Evolutionary conservation across 1,140 invertebrate species (phyloP).

Genomic region (Thereuonema tuberculata): DNA sequence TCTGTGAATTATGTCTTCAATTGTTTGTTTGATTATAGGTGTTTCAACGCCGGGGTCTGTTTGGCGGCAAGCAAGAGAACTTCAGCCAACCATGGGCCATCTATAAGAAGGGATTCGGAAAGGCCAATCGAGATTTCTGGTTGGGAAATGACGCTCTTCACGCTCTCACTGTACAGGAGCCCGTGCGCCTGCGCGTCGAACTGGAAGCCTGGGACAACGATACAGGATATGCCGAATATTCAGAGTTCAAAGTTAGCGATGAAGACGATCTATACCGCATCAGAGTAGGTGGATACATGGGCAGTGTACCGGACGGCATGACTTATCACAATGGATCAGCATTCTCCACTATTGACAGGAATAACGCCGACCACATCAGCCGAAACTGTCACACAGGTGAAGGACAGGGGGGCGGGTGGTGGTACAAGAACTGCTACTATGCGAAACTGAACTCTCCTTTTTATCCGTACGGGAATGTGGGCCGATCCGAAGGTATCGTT

Average conservation of each 20-base stretch:
- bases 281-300: not conserved
- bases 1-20: not conserved
- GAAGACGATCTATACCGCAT: constrained; percentile 5
- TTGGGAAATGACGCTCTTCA: constrained; percentile 12
- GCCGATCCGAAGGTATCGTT: not conserved
- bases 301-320: not conserved
- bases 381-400: not conserved
- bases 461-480: not conserved
- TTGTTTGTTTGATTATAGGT: constrained; percentile 12
- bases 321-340: not conserved
- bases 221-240: not conserved
- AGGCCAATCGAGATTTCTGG: constrained; percentile 21
- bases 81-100: constrained; percentile 20
- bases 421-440: not conserved
- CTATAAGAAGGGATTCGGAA: constrained; percentile 23
- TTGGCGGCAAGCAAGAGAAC: constrained; percentile 10
- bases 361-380: not conserved
- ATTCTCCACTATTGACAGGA: not conserved
- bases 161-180: constrained; percentile 5
- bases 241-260: not conserved
- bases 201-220: not conserved
- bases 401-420: not conserved
- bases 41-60: constrained; percentile 22
- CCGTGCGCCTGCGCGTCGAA: not conserved
- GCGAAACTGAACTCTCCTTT: not conserved